Percentiles rank a stretch among this genome's conserved stretches.
phyloP scores from a whole-genome alignment of 1,140 invertebrate species.

The Lithobius niger region DNA sequence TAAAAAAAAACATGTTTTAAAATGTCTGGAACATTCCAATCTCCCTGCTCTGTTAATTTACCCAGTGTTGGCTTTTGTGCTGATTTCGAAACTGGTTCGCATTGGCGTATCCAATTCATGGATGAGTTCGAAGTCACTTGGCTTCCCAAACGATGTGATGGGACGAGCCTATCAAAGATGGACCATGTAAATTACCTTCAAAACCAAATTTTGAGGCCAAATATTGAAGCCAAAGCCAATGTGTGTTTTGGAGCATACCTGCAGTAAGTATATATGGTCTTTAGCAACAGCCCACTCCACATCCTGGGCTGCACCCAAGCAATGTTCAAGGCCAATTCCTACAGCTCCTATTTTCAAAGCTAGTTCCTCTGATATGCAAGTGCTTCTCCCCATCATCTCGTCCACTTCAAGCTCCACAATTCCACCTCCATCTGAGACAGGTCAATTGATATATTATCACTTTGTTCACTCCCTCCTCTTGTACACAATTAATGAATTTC shows the following conservation, averaged over 20 bases:
- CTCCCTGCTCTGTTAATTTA: too few species aligned
- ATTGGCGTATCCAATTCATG: slow-evolving; percentile 54
- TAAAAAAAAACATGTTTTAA: background rate
- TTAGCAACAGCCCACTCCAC: slow-evolving; percentile 46
- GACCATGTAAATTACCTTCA: background rate
- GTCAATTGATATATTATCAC: too few species aligned
- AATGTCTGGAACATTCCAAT: slow-evolving; percentile 10
- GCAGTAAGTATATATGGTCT: slow-evolving; percentile 25
- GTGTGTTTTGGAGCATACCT: slow-evolving; percentile 23
- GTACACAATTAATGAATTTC: too few species aligned
- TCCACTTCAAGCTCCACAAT: slow-evolving; percentile 27
- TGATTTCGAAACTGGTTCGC: slow-evolving; percentile 29
- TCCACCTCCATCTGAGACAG: slow-evolving; percentile 21
- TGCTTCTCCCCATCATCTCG: slow-evolving; percentile 25
- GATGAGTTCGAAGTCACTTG: slow-evolving; percentile 54
- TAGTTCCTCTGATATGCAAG: slow-evolving; percentile 39
- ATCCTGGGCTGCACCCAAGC: slow-evolving; percentile 52
- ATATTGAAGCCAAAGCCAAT: background rate
- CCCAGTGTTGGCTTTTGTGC: slow-evolving; percentile 36
- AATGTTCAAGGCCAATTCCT: slow-evolving; percentile 43
- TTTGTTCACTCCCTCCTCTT: too few species aligned
- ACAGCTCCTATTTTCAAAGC: slow-evolving; percentile 32
- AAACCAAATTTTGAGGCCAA: background rate
- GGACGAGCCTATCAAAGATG: slow-evolving; percentile 45
- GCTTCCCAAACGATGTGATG: slow-evolving; percentile 50